Evolutionary conservation across 2,797 vertebrate genomes (phyloP).

Genomic region (Sternotherus odoratus): DNA sequence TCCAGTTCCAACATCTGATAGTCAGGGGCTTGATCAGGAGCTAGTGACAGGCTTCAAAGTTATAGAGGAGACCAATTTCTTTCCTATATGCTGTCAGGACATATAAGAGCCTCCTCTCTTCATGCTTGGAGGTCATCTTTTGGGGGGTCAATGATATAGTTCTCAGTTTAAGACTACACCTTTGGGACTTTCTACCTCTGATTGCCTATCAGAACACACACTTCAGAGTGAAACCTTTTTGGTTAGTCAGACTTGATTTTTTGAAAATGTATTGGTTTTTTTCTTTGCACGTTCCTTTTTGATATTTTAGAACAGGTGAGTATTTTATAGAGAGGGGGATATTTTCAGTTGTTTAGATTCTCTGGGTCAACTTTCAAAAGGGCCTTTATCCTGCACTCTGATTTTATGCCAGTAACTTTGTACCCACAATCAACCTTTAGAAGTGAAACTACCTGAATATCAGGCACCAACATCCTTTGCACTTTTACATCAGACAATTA

Average conservation of each 20-base stretch:
- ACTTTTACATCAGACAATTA: background rate
- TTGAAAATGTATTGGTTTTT: background rate
- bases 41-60: background rate
- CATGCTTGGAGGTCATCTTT: background rate
- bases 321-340: background rate
- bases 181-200: background rate
- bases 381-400: background rate
- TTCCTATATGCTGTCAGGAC: background rate
- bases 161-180: rapidly evolving
- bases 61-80: background rate
- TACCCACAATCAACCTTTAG: background rate
- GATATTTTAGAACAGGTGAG: background rate
- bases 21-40: background rate
- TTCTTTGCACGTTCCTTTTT: background rate
- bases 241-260: background rate
- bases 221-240: background rate
- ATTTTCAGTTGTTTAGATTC: background rate
- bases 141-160: background rate
- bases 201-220: background rate
- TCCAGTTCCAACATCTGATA: background rate
- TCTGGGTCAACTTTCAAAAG: background rate
- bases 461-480: background rate
- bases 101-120: no score
- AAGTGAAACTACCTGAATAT: background rate
- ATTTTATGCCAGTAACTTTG: background rate